Evolutionary conservation across 2,797 vertebrate genomes (phyloP), one percentile per base, ranked within the genome.

Genomic region (Otolemur crassicaudatus): DNA sequence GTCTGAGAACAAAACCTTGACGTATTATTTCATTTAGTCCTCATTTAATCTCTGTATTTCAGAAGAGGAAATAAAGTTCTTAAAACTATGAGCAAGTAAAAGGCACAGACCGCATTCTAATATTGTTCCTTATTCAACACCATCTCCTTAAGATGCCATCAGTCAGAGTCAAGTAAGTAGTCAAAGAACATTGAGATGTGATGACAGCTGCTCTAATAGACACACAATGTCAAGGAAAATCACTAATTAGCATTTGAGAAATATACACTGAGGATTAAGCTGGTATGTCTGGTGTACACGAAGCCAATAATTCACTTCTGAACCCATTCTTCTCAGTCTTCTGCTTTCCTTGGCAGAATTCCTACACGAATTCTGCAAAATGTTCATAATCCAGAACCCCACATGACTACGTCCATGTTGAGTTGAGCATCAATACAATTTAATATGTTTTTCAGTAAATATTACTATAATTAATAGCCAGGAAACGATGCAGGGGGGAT

Each of bases 101-200:
- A 23, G 29, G 11, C 34, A 53, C 37, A 85, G 69, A 69, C 19
- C 65, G n/a, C 29, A 60, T 56, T 75, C 58, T 27, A 75, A 73
- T 58, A 69, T 37, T 43, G 72, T 73, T 23, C 56, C 53, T 20
- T 60, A 8, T 29, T 92, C 46, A 93, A 84, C 16, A 75, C 23
- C 7, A 87, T 70, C 77, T 75, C 94, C 70, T 82, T 84, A 72
- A 94, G 96, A 97, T 70, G 63, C 87, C 37, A 93, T 86, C 75
- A 80, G 7, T 56, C 80, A 70, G 13, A 70, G 19, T 19, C 65
- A 91, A 82, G 63, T 29, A 82, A 53, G 29, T 22, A 67, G 40
- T 70, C 76, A 93, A 29, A 95, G 58, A 76, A 80, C 53, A 86
- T 0, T 70, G 87, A 83, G 37, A 75, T 25, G 13, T 76, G 69